Conservation (phyloP, 2,888 invertebrate genomes). For the Schizaphis graminum region DNA sequence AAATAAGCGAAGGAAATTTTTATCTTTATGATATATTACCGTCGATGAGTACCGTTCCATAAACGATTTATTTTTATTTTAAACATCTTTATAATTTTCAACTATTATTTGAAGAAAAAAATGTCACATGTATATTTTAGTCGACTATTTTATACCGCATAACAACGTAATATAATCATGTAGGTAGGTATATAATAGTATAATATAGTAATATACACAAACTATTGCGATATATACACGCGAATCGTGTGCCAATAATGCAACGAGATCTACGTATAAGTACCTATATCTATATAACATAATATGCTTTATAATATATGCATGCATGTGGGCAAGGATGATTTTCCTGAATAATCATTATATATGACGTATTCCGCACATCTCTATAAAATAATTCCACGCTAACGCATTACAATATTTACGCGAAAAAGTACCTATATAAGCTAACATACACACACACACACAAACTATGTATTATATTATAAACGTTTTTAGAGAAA, state of each 20-base stretch:
- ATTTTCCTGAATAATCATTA: neutral
- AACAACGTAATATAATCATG: neutral
- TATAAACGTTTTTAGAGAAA: too few species aligned
- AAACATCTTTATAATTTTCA: neutral
- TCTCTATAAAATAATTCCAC: neutral
- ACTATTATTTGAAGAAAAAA: neutral
- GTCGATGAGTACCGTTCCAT: neutral
- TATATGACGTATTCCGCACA: neutral
- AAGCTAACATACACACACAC: neutral
- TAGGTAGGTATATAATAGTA: neutral
- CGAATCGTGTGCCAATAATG: neutral
- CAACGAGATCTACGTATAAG: neutral
- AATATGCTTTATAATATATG: neutral
- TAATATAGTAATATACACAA: neutral
- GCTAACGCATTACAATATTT: neutral
- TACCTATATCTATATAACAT: neutral
- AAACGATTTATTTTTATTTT: neutral
- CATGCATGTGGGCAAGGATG: neutral
- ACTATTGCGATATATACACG: slow-evolving; percentile 1
- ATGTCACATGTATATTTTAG: neutral
- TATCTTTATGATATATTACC: neutral
- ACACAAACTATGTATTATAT: neutral
- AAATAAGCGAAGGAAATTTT: neutral
- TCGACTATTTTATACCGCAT: too few species aligned
- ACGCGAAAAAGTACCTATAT: neutral